Percentiles rank a stretch among this genome's conserved stretches.
Evolutionary conservation across 1,140 invertebrate species (phyloP).

Genomic region (Globodera ellingtonae): DNA sequence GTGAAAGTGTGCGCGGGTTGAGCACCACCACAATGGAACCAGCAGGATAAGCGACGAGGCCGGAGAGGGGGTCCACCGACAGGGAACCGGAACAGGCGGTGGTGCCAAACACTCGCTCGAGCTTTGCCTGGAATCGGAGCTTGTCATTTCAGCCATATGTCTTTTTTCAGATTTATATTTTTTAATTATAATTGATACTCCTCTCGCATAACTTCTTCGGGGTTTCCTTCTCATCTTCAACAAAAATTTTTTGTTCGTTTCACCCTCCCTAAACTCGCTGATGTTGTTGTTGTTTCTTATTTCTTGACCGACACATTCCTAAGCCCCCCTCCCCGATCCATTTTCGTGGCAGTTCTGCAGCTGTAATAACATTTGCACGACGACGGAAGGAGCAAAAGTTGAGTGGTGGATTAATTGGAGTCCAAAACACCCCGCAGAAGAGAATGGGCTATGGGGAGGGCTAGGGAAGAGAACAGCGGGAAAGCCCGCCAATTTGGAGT

Average conservation of each 20-base stretch:
- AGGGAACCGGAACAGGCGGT: conserved; percentile 54
- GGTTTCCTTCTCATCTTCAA: neutral
- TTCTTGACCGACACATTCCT: neutral
- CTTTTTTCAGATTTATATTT: neutral
- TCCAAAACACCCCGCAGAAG: neutral
- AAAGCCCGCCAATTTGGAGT: neutral
- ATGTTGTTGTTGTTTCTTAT: neutral
- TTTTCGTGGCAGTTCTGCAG: neutral
- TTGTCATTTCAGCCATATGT: neutral
- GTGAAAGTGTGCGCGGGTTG: conserved; percentile 44
- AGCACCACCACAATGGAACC: conserved; percentile 59
- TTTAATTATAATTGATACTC: neutral
- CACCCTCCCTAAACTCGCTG: neutral
- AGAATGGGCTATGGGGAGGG: neutral
- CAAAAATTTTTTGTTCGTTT: neutral
- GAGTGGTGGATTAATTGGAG: neutral
- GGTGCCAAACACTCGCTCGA: conserved; percentile 54
- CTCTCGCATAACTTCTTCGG: neutral
- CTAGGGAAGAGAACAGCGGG: neutral
- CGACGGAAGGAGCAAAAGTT: neutral
- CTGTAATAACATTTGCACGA: conserved; percentile 5
- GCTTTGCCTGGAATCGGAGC: conserved; percentile 47
- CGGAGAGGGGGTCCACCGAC: conserved; percentile 51
- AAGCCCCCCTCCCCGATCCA: neutral
- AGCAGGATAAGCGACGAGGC: conserved; percentile 58